Conservation (phyloP, 2,797 vertebrate species). For the Cichlasoma orientale region DNA sequence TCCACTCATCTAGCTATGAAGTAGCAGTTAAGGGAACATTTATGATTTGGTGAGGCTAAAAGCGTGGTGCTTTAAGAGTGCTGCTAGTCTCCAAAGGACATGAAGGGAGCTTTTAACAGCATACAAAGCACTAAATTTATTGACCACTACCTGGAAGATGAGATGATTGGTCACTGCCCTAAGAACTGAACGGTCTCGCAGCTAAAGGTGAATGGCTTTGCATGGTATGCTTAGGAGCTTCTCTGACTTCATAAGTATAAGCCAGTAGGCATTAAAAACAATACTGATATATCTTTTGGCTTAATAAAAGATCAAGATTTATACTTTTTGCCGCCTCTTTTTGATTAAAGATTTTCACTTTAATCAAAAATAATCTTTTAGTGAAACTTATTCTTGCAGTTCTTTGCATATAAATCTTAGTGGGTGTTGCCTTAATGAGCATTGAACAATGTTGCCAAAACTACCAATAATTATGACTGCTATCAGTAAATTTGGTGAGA, state of each 20-base stretch:
- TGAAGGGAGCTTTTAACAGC: slow-evolving; percentile 47
- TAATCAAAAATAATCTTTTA: not conserved
- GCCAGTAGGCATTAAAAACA: slow-evolving; percentile 60
- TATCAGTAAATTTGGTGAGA: rapidly evolving
- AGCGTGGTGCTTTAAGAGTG: slow-evolving; percentile 24
- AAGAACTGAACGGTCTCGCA: slow-evolving; percentile 50
- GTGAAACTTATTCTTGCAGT: not conserved
- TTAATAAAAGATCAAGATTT: slow-evolving; percentile 72
- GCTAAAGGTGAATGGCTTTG: slow-evolving; percentile 73
- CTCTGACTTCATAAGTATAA: slow-evolving; percentile 65
- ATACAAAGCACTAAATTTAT: slow-evolving; percentile 43
- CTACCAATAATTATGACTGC: too few species aligned
- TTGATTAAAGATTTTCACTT: slow-evolving; percentile 30
- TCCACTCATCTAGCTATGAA: slow-evolving; percentile 34
- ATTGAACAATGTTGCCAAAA: not conserved
- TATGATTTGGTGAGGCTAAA: slow-evolving; percentile 32
- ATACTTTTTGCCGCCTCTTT: slow-evolving; percentile 41
- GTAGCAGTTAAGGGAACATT: slow-evolving; percentile 50
- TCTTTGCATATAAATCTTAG: not conserved
- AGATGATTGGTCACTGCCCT: slow-evolving; percentile 56
- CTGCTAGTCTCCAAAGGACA: slow-evolving; percentile 18
- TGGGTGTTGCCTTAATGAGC: not conserved
- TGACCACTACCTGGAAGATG: slow-evolving; percentile 32
- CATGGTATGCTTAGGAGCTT: slow-evolving; percentile 68
- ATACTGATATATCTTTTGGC: slow-evolving; percentile 57